Evolutionary conservation across 1,140 invertebrate species (phyloP), one percentile per base, ranked within the genome.

Genomic region (Neodiprion pinetum): DNA sequence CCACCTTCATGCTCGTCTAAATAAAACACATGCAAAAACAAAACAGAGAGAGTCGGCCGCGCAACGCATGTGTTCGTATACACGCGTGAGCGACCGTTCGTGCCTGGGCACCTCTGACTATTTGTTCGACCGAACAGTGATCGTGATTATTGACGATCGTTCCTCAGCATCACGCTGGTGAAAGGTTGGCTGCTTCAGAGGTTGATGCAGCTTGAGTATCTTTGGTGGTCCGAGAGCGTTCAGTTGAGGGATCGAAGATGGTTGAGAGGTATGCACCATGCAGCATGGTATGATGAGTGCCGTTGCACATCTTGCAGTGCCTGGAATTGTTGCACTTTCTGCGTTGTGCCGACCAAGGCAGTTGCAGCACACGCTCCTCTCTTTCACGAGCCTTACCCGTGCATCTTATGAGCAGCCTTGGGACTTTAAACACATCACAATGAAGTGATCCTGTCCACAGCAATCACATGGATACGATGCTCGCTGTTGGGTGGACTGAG

Each of bases 101-200:
- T 21, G 17, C 17, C 17, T 21, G 17, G 17, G 17, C 17, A 21
- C 17, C 17, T 21, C 17, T 21, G 17, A 21, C 17, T 21, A 21
- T 21, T 21, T 0, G 17, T 21, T 21, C 17, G 17, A 21, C 17
- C 17, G 17, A 11, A 14, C 10, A 53, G n/a, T 53, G 50, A 53
- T 53, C 50, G n/a, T 53, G n/a, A 53, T 53, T 53, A 53, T 53
- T 53, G 50, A 53, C n/a, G 50, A 53, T 53, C 50, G 50, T 53
- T 10, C 50, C 50, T 1, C n/a, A 14, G n/a, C 50, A 11, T 53
- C 50, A 53, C 1, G 50, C 50, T 11, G 50, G 10, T 53, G 50
- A 53, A 11, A 53, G 10, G 50, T 10, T 10, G n/a, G 50, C 10
- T 53, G 10, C 17, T 21, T 21, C 10, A 10, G 50, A 14, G n/a